Evolutionary conservation across 2,888 invertebrate species (phyloP), one percentile per base, ranked within the genome.

Genomic region (Tenthredo mesomela): DNA sequence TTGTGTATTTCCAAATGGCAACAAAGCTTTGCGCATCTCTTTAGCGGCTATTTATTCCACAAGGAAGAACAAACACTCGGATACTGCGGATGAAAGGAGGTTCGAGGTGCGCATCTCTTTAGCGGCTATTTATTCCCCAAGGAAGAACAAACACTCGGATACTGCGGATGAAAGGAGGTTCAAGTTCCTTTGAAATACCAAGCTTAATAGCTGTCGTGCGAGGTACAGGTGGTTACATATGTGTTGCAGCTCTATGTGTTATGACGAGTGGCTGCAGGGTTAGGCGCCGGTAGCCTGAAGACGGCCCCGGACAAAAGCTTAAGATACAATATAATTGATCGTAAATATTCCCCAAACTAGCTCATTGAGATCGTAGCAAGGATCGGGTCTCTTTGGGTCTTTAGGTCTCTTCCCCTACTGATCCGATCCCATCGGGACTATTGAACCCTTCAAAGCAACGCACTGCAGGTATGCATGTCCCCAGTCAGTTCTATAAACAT

Each of bases 401-500:
- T 43, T 21, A 29, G 71, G 71, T 73, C 71, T 73, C 71, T 21
- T 43, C 67, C 10, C 6, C 10, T 18, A 18, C 25, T 29, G 50
- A 29, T 29, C 58, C 54, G 58, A 33, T 25, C 47, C 80, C 80
- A 15, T 65, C 67, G 67, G 67, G 67, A 82, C 82, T 67, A 47
- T 82, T 70, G 82, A 70, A 65, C 67, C 70, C 82, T 80, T 82
- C 82, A 70, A 70, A 70, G 84, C 47, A 67, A 83, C 83, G 86
- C 71, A 84, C 85, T 85, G 82, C 85, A 87, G 86, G 85, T 87
- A 86, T 87, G 87, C 89, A 88, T 89, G 89, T 90, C 88, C 87
- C 86, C 88, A 85, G 87, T 89, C 89, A 86, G 88, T 90, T 90
- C 89, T 89, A 91, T 90, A 90, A 91, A 91, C 88, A 90, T 90